Conservation (phyloP, 2,888 invertebrate species). For the Seira ritae region DNA sequence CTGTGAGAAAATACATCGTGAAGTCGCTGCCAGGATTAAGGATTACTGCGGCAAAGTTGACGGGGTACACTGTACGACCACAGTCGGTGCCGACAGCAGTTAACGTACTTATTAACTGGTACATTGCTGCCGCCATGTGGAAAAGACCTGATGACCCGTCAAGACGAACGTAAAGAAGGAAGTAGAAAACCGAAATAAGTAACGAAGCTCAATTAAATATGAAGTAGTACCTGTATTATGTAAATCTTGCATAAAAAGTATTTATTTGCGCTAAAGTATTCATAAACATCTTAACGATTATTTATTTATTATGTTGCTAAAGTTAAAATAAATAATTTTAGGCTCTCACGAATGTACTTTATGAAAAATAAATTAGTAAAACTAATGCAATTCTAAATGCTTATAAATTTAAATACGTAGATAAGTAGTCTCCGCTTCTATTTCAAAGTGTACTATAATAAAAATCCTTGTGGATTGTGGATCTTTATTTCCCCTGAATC, state of each 20-base stretch:
- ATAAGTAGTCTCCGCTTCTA: too few relatives aligned
- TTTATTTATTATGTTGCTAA: not conserved
- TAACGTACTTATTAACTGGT: conserved; percentile 63
- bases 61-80: conserved; percentile 60
- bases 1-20: conserved; percentile 51
- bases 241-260: too few relatives aligned
- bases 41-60: conserved; percentile 59
- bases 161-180: conserved; percentile 47
- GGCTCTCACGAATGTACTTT: too few relatives aligned
- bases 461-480: not conserved
- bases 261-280: not conserved
- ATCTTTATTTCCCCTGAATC: not conserved
- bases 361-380: too few relatives aligned
- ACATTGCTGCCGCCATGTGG: conserved; percentile 68
- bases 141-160: conserved; percentile 63
- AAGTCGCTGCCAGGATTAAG: conserved; percentile 43
- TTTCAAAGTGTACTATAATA: too few relatives aligned
- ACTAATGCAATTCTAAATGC: too few relatives aligned
- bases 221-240: too few relatives aligned
- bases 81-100: conserved; percentile 58
- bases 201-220: too few relatives aligned
- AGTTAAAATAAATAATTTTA: too few relatives aligned
- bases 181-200: too few relatives aligned
- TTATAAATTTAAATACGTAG: too few relatives aligned
- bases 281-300: too few relatives aligned